Conservation (phyloP, 2,888 invertebrate genomes). For the Athalia rosae region DNA sequence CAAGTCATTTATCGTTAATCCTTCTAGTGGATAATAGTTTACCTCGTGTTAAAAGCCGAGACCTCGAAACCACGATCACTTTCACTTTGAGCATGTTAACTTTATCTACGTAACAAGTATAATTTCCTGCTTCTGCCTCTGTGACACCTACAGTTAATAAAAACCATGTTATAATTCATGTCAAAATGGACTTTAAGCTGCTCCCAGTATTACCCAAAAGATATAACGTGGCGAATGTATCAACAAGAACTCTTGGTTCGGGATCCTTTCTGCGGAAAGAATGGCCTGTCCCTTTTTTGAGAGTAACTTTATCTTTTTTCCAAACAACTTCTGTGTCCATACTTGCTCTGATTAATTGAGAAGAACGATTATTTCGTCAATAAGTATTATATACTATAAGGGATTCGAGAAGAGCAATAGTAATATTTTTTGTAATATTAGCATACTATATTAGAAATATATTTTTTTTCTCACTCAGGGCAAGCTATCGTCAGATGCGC, state of each 20-base stretch:
- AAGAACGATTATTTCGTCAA: not conserved
- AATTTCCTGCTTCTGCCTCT: conserved; percentile 80
- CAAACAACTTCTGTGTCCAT: conserved; percentile 75
- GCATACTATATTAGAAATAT: not conserved
- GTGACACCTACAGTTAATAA: conserved; percentile 74
- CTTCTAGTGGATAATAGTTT: conserved; percentile 22
- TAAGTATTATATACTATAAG: not conserved
- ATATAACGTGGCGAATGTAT: conserved; percentile 77
- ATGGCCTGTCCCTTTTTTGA: conserved; percentile 71
- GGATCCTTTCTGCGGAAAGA: conserved; percentile 66
- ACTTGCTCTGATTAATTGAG: conserved; percentile 66
- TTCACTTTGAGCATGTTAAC: conserved; percentile 75
- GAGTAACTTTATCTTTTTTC: conserved; percentile 75
- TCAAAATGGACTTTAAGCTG: not conserved
- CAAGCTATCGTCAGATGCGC: conserved; percentile 76
- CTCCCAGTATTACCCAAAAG: conserved; percentile 66
- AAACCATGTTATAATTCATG: not conserved
- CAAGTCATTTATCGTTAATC: not conserved
- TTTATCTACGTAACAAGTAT: conserved; percentile 81
- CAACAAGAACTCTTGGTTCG: conserved; percentile 75
- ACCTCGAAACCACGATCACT: conserved; percentile 75
- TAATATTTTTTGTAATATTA: not conserved
- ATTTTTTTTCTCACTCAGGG: conserved; percentile 73
- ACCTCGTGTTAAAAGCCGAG: conserved; percentile 76
- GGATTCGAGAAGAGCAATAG: not conserved